These are phyloP conservation scores for Agrotis puta DNA, from an alignment of 2,888 invertebrate genomes.

Conservation along the genomic window DNA sequence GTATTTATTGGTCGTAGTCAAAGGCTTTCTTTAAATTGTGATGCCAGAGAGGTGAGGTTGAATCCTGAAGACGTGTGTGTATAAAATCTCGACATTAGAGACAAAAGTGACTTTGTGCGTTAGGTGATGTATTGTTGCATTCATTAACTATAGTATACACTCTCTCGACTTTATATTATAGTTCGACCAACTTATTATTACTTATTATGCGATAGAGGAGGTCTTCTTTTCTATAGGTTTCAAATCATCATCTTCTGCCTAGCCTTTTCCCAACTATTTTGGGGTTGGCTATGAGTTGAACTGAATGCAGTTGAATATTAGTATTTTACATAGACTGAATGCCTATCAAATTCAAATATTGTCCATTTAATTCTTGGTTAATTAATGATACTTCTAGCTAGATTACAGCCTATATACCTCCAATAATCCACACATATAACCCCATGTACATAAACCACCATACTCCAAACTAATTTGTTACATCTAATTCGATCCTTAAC, in stretches of 20 bases:
- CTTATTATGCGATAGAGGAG: background rate
- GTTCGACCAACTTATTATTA: too few species aligned
- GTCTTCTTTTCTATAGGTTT: background rate
- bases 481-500: conserved; percentile 88
- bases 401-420: conserved; percentile 21
- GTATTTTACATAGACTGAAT: too few species aligned
- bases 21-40: background rate
- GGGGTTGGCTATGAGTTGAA: too few species aligned
- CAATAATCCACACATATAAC: conserved; percentile 42
- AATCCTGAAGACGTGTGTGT: background rate
- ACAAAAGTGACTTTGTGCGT: background rate
- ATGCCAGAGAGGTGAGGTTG: background rate
- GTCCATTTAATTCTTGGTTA: background rate
- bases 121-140: background rate
- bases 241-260: too few species aligned
- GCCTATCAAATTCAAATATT: background rate
- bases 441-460: conserved; percentile 72
- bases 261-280: too few species aligned
- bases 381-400: conserved; percentile 4
- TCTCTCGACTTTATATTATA: too few species aligned
- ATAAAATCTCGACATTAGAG: background rate
- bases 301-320: too few species aligned
- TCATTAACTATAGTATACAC: background rate
- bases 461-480: conserved; percentile 85
- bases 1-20: background rate